A percentile compares a stretch with the other conserved stretches of the same genome.
phyloP scores from a whole-genome alignment of 2,797 vertebrate species.

The Enteromius paludinosus region DNA sequence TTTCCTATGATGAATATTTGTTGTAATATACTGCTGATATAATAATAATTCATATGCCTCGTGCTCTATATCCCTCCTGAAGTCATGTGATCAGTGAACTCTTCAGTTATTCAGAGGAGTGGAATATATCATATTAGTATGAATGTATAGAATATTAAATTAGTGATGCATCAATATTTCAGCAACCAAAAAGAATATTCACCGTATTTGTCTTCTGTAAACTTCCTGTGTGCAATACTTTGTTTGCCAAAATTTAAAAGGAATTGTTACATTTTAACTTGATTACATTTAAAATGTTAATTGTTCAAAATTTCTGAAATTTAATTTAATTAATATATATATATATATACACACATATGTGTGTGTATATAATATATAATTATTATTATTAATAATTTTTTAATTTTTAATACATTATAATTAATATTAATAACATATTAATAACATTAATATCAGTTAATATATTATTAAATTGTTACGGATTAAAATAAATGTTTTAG shows the following conservation, averaged over 20 bases:
- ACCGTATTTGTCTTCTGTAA: too few species aligned
- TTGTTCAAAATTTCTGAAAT: not conserved
- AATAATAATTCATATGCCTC: not conserved
- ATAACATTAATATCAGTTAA: too few species aligned
- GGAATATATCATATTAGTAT: not conserved
- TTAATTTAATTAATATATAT: too few species aligned
- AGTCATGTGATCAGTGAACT: not conserved
- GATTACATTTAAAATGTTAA: not conserved
- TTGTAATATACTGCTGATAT: not conserved
- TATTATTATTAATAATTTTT: too few species aligned
- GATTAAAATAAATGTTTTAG: not conserved
- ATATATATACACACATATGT: too few species aligned
- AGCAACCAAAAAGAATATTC: not conserved
- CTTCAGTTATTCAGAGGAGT: not conserved
- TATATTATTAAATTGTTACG: not conserved
- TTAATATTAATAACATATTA: too few species aligned
- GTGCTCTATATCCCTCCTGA: not conserved
- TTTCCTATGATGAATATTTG: not conserved
- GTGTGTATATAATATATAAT: too few species aligned
- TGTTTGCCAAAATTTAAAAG: not conserved
- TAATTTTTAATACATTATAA: too few species aligned
- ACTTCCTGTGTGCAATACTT: not conserved
- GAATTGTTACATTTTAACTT: not conserved
- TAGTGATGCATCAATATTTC: not conserved
- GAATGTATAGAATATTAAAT: not conserved